A percentile compares a stretch with the other conserved stretches of the same genome.
These are phyloP conservation scores for Vulpes vulpes DNA, from an alignment of 2,113 vertebrate genomes.

Conservation along the genomic window DNA sequence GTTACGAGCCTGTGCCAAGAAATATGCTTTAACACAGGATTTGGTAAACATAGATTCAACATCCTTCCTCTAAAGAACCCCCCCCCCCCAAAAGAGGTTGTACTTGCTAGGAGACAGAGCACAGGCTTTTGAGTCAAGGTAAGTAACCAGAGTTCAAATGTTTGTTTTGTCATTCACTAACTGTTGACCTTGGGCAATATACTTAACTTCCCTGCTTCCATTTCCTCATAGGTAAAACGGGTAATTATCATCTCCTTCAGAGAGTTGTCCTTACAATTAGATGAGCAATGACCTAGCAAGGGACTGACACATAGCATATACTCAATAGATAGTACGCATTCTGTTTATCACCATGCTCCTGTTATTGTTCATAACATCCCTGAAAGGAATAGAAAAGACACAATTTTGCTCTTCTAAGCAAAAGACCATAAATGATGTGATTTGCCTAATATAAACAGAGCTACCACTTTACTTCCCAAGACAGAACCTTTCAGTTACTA, in stretches of 20 bases:
- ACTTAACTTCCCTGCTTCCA: background rate
- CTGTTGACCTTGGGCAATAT: background rate
- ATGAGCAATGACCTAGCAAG: background rate
- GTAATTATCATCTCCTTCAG: background rate
- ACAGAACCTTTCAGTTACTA: background rate
- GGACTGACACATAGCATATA: background rate
- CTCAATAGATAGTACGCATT: background rate
- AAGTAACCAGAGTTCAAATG: background rate
- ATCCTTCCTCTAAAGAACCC: background rate
- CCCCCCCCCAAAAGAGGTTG: background rate
- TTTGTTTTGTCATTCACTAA: background rate
- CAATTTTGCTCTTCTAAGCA: constrained; percentile 1
- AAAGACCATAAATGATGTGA: background rate
- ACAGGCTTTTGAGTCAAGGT: background rate
- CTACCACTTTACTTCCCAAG: background rate
- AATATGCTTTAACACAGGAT: background rate
- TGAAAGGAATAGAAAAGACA: constrained; percentile 25
- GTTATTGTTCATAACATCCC: background rate
- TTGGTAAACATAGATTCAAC: background rate
- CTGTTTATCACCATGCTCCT: background rate
- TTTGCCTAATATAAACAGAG: background rate
- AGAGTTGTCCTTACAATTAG: background rate
- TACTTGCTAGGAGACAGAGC: background rate
- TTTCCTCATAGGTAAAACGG: background rate
- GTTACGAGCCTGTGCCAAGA: background rate